Evolutionary conservation across 2,113 vertebrate genomes (phyloP).

Genomic region (Pungitius pungitius): DNA sequence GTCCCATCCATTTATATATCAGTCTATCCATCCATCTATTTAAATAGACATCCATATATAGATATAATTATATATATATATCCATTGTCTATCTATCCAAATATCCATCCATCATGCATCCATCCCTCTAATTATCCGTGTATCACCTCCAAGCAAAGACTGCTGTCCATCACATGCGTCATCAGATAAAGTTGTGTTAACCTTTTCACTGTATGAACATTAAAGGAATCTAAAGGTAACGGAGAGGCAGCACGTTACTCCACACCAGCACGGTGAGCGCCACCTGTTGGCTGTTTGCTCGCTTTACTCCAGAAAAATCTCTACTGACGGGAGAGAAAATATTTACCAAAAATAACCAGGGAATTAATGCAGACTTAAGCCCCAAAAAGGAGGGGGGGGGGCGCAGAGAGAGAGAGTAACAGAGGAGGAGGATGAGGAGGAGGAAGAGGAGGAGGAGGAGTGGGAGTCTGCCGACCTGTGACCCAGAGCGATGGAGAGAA

Average conservation of each 20-base stretch:
- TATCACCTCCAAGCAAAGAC: background rate
- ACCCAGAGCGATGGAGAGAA: constrained; percentile 30
- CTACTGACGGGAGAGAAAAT: background rate
- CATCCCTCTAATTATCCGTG: background rate
- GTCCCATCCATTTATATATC: too few relatives aligned
- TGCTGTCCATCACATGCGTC: too few relatives aligned
- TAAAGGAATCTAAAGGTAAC: background rate
- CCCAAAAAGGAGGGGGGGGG: background rate
- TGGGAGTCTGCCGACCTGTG: constrained; percentile 47
- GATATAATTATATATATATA: too few relatives aligned
- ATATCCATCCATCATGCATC: background rate
- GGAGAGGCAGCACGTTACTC: background rate
- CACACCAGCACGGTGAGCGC: constrained; percentile 52
- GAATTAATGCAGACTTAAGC: background rate
- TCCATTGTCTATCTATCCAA: background rate
- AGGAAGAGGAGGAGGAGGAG: constrained; percentile 25
- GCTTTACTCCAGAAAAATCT: constrained; percentile 3
- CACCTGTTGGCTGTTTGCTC: constrained; percentile 48
- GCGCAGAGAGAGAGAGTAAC: background rate
- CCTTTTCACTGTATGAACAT: background rate
- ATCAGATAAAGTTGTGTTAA: background rate
- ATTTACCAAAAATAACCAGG: background rate
- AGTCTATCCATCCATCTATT: background rate
- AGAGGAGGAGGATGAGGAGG: constrained; percentile 6
- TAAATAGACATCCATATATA: background rate